Conservation (phyloP, 2,113 vertebrate species). For the Microcebus tavaratra region DNA sequence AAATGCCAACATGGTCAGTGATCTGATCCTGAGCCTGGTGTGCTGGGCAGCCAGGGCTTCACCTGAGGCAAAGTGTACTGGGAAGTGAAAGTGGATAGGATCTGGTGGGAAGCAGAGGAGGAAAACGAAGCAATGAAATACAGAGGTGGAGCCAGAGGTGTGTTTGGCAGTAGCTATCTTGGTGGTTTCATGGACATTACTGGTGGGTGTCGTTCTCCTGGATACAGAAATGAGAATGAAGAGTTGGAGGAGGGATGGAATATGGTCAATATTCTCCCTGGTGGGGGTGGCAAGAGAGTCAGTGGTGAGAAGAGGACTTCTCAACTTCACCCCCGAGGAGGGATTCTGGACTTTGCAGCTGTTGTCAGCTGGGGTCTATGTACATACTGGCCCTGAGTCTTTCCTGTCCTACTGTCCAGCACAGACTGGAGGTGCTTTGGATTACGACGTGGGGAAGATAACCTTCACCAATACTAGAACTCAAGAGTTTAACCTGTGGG, state of each 20-base stretch:
- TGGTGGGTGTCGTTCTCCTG: neutral
- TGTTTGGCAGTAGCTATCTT: neutral
- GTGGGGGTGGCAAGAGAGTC: conserved; percentile 82
- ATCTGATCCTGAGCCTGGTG: conserved; percentile 86
- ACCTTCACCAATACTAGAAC: neutral
- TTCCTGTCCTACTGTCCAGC: neutral
- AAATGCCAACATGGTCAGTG: conserved; percentile 74
- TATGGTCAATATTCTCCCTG: conserved; percentile 79
- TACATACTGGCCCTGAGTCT: neutral
- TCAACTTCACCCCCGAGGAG: conserved; percentile 79
- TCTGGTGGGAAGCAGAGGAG: conserved; percentile 54
- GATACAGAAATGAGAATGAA: conserved; percentile 29
- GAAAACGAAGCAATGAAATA: neutral
- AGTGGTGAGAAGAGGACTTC: conserved; percentile 79
- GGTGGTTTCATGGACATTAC: neutral
- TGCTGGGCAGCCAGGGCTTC: conserved; percentile 87
- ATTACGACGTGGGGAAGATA: conserved; percentile 58
- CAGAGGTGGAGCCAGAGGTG: neutral
- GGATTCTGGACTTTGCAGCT: conserved; percentile 84
- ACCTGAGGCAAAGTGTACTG: conserved; percentile 86
- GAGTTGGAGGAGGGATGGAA: conserved; percentile 80
- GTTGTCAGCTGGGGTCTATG: neutral
- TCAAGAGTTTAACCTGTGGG: neutral
- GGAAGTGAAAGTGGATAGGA: conserved; percentile 89
- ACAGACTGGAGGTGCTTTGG: conserved; percentile 23